Evolutionary conservation across 2,113 vertebrate species (phyloP), one percentile per base, ranked within the genome.

Genomic region (Brachypodius melanocephalos): DNA sequence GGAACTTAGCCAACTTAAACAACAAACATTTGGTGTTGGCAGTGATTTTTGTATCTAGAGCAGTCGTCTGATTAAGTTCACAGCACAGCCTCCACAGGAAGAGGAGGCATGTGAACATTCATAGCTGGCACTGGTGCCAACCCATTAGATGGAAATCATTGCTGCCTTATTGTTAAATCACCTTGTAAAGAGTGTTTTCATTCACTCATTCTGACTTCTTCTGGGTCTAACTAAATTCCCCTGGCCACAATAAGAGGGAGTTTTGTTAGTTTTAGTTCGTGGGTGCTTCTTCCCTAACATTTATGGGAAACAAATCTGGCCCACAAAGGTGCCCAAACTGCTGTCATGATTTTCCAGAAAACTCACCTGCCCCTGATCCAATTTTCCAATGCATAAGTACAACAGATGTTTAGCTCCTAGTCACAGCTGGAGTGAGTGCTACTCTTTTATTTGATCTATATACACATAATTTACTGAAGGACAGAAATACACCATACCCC

Each of bases 1-100:
- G 92, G 90, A 96, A 77, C 46, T n/a, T 17, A 46, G 90, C 90
- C 95, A 95, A 77, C 51, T 94, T 93, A 85, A 94, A 95, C 96
- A 91, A 29, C 66, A 92, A 97, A 92, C 85, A 94, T 90, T 96
- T 94, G 90, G 90, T 3, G 0, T 31, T 95, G 95, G 82, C 88
- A 90, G 34, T 62, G 59, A 92, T 80, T 95, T 95, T 86, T 11
- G 1, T 85, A 95, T 92, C 88, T 83, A 28, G 59, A 96, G 75
- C 85, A 90, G 54, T 62, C 0, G 3, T 62, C 88, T 93, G 85
- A 94, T 83, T 90, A 90, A 86, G 82, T 88, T 97, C 90, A 83
- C 82, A 94, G 85, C 67, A 86, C 82, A 94, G 59, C 34, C 85
- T 96, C 92, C 88, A 73, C 82, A 80, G 95, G 88, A 91, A 96